phyloP scores from a whole-genome alignment of 2,113 vertebrate species.

The Carollia perspicillata region DNA sequence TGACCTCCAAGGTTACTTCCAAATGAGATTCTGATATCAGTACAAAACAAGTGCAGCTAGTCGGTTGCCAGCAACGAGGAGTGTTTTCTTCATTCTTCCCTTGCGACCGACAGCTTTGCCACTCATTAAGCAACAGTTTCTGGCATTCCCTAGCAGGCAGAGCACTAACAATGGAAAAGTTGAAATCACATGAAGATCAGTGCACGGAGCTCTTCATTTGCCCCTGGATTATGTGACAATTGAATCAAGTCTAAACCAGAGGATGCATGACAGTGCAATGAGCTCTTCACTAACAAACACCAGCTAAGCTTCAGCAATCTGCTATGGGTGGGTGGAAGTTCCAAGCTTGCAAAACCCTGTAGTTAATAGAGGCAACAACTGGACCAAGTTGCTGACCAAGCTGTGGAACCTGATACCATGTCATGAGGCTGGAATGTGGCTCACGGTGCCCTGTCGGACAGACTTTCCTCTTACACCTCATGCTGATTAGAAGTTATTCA shows the following conservation, averaged over 20 bases:
- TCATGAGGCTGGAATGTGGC: constrained; percentile 69
- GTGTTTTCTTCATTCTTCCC: background rate
- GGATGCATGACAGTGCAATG: constrained; percentile 12
- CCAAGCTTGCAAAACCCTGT: constrained; percentile 67
- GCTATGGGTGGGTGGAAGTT: constrained; percentile 66
- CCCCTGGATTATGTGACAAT: background rate
- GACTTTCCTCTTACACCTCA: constrained; percentile 4
- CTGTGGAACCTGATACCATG: background rate
- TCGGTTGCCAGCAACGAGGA: background rate
- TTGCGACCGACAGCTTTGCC: background rate
- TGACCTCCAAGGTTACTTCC: background rate
- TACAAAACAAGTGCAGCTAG: background rate
- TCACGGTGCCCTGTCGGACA: rapidly evolving
- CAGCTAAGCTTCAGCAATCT: background rate
- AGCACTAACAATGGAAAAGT: constrained; percentile 5
- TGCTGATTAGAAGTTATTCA: background rate
- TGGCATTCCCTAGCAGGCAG: constrained; percentile 37
- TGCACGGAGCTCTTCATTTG: background rate
- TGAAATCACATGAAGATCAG: background rate
- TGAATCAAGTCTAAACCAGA: constrained; percentile 55
- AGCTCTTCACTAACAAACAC: background rate
- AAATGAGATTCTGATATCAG: background rate
- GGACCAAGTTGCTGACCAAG: constrained; percentile 36
- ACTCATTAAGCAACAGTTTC: background rate
- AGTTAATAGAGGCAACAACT: constrained; percentile 57